These are phyloP conservation scores for Botia almorhae DNA, from an alignment of 2,797 vertebrate genomes.

Conservation along the genomic window DNA sequence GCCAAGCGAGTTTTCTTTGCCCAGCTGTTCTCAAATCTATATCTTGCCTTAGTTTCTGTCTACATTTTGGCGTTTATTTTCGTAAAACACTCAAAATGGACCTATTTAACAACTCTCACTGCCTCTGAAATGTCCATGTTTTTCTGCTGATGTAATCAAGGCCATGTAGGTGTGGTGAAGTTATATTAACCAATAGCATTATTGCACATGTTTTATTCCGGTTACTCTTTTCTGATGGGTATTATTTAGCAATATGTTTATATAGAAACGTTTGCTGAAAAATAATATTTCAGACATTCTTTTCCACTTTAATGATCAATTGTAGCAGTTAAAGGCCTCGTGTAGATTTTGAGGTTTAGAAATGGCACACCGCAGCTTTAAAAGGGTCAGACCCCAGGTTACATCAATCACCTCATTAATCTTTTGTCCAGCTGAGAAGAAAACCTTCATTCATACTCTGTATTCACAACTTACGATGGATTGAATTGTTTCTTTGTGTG, in stretches of 20 bases:
- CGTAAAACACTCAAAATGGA: background rate
- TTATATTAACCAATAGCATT: too few relatives aligned
- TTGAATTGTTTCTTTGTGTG: slow-evolving; percentile 30
- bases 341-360: background rate
- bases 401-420: slow-evolving; percentile 33
- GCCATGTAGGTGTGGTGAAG: too few relatives aligned
- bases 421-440: background rate
- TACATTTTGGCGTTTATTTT: slow-evolving; percentile 11
- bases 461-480: background rate
- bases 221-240: background rate
- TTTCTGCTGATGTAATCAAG: background rate
- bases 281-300: too few relatives aligned
- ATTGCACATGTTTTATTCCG: background rate
- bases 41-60: background rate
- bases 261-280: too few relatives aligned
- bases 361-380: slow-evolving; percentile 8
- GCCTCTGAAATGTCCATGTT: background rate
- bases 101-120: background rate
- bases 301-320: background rate
- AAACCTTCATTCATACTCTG: slow-evolving; percentile 40
- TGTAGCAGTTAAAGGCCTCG: background rate
- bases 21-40: slow-evolving; percentile 50
- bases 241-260: too few relatives aligned
- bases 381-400: slow-evolving; percentile 10
- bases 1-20: slow-evolving; percentile 13